Percentiles rank a stretch among this genome's conserved stretches.
Conservation (phyloP, 2,888 invertebrate species). For the Patella pellucida region DNA sequence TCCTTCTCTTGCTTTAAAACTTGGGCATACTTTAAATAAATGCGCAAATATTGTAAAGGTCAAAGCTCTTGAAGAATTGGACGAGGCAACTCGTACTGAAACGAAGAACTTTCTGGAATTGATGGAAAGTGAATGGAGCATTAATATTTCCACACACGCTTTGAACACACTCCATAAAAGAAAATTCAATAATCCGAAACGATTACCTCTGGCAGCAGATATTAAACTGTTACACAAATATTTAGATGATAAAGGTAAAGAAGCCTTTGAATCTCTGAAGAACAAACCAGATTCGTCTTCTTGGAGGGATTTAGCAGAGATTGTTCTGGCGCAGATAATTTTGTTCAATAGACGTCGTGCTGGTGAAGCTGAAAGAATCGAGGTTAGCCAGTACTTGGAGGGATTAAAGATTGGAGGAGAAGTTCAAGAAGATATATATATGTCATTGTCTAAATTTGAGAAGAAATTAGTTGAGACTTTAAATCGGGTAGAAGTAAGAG, state of each 20-base stretch:
- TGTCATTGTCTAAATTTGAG: neutral
- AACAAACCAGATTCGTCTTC: neutral
- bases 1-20: neutral
- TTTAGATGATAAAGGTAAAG: neutral
- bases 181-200: constrained; percentile 1
- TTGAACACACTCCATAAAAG: neutral
- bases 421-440: constrained; percentile 12
- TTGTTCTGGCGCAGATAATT: neutral
- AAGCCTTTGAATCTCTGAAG: neutral
- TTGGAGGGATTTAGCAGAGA: neutral
- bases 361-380: neutral
- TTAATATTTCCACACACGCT: neutral
- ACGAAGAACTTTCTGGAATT: neutral
- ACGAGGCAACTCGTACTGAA: neutral
- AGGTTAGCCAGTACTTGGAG: neutral
- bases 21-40: neutral
- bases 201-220: neutral
- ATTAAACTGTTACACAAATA: neutral
- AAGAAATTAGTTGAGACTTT: neutral
- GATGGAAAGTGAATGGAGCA: constrained; percentile 8
- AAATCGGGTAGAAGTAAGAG: constrained; percentile 1
- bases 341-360: constrained; percentile 6
- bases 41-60: constrained; percentile 2
- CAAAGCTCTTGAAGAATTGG: constrained; percentile 6
- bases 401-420: constrained; percentile 2